Evolutionary conservation across 53 echinoderm and acorn worm genomes (phyloP).

Genomic region (Henricia sp.): DNA sequence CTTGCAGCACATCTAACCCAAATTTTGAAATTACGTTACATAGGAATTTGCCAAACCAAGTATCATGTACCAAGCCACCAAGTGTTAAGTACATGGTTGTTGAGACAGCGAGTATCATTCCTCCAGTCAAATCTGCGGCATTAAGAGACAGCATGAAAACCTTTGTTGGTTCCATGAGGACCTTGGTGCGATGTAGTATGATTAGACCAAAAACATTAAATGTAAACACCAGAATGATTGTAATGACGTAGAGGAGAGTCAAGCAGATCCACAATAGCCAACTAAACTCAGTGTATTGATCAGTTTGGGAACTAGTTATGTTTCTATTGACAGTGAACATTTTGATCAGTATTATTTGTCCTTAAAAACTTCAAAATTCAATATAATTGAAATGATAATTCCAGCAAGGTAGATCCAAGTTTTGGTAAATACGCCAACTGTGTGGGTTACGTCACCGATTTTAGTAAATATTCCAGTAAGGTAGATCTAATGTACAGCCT

Average conservation of each 20-base stretch:
- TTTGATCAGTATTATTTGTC: too few species aligned
- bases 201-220: slow-evolving; percentile 19
- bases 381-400: too few species aligned
- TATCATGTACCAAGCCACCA: not conserved
- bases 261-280: not conserved
- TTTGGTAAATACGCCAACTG: too few species aligned
- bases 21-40: not conserved
- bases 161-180: slow-evolving; percentile 10
- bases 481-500: too few species aligned
- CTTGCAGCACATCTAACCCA: not conserved
- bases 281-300: too few species aligned
- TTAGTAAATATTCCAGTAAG: too few species aligned
- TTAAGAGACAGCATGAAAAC: slow-evolving; percentile 38
- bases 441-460: too few species aligned
- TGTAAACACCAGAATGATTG: not conserved
- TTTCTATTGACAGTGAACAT: too few species aligned
- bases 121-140: not conserved
- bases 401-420: too few species aligned
- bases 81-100: not conserved
- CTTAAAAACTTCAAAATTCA: too few species aligned
- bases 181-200: slow-evolving; percentile 21
- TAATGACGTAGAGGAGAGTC: not conserved
- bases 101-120: not conserved
- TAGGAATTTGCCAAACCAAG: not conserved
- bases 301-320: too few species aligned